These are phyloP conservation scores for Cerceris ruficornis DNA, from an alignment of 2,888 invertebrate species.

Conservation along the genomic window DNA sequence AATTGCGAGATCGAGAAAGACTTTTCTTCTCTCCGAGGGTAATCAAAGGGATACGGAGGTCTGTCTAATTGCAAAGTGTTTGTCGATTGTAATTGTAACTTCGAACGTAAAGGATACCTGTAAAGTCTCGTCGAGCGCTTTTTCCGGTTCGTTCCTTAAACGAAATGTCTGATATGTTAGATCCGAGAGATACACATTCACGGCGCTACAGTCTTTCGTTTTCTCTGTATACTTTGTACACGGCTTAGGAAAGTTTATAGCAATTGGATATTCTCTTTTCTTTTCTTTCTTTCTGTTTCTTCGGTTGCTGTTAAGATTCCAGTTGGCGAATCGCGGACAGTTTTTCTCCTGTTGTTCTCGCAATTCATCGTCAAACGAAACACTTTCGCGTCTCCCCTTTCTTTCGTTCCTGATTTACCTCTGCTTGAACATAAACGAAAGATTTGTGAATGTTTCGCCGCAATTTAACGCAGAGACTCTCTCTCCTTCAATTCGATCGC, in stretches of 20 bases:
- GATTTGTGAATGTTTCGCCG: slow-evolving; percentile 5
- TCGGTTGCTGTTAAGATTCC: no score
- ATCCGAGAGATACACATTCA: slow-evolving; percentile 59
- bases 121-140: slow-evolving; percentile 27
- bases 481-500: background rate
- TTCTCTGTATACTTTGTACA: slow-evolving; percentile 26
- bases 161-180: slow-evolving; percentile 64
- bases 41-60: slow-evolving; percentile 6
- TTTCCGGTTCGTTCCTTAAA: slow-evolving; percentile 37
- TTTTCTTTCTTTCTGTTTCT: slow-evolving; percentile 23
- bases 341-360: slow-evolving; percentile 27
- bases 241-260: slow-evolving; percentile 28
- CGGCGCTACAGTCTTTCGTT: slow-evolving; percentile 53
- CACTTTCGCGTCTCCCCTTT: background rate
- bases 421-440: slow-evolving; percentile 19
- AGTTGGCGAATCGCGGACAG: slow-evolving; percentile 17
- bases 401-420: background rate
- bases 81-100: background rate
- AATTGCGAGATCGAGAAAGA: slow-evolving; percentile 48
- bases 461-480: slow-evolving; percentile 4
- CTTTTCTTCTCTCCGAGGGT: background rate
- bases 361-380: slow-evolving; percentile 48
- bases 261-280: slow-evolving; percentile 15
- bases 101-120: slow-evolving; percentile 2
- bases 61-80: background rate